These are phyloP conservation scores for Eunapius fragilis DNA, from an alignment of 37 sponge, comb jelly and placozoan species.

Conservation along the genomic window DNA sequence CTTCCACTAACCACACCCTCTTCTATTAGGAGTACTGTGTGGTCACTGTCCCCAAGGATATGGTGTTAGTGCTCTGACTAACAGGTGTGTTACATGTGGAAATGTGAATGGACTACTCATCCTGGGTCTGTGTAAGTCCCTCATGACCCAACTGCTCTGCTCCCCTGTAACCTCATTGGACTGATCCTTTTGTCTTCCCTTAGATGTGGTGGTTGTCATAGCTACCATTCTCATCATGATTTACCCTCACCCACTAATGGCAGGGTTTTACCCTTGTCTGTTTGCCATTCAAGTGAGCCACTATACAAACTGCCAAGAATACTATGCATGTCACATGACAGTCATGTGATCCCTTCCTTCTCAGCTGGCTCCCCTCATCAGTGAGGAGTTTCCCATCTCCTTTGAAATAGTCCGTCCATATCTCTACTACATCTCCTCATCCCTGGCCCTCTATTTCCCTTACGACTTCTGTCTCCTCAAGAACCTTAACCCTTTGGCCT, in stretches of 20 bases:
- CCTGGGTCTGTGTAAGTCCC: conserved; percentile 27
- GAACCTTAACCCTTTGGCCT: conserved; percentile 17
- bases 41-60: conserved; percentile 52
- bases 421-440: conserved; percentile 41
- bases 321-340: neutral
- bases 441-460: conserved; percentile 42
- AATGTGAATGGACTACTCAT: conserved; percentile 16
- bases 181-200: neutral
- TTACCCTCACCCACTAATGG: conserved; percentile 14
- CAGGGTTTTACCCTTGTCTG: conserved; percentile 27
- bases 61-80: conserved; percentile 54
- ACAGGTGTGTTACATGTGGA: conserved; percentile 56
- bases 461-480: conserved; percentile 60
- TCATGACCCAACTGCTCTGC: too few species aligned
- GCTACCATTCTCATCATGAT: neutral
- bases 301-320: neutral
- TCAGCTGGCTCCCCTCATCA: neutral
- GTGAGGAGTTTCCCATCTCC: neutral
- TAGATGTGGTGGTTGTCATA: conserved; percentile 13
- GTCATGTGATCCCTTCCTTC: conserved; percentile 25
- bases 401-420: conserved; percentile 39
- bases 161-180: neutral
- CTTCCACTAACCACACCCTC: neutral
- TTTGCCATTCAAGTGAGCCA: conserved; percentile 27
- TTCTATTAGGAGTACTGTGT: conserved; percentile 70